phyloP scores from a whole-genome alignment of 2,113 vertebrate genomes.

The Potamarius usumacintae region DNA sequence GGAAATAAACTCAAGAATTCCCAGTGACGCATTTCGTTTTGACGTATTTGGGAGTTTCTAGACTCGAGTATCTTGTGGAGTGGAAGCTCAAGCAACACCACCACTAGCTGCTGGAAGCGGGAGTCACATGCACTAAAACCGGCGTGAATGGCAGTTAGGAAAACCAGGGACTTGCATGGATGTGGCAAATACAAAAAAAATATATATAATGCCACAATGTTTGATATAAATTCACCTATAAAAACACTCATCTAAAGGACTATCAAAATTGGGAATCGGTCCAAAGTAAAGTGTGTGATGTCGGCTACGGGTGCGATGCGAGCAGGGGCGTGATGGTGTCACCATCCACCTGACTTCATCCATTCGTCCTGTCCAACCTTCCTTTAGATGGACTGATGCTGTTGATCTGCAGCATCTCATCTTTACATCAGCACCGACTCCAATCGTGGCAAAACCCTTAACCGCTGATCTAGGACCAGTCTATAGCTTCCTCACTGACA shows the following conservation, averaged over 20 bases:
- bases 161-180: slow-evolving; percentile 39
- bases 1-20: background rate
- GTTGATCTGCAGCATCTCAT: background rate
- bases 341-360: slow-evolving; percentile 1
- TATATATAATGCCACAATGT: slow-evolving; percentile 18
- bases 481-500: background rate
- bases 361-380: background rate
- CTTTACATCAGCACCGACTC: background rate
- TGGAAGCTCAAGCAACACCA: slow-evolving; percentile 3
- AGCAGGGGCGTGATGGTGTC: slow-evolving; percentile 2
- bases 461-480: slow-evolving; percentile 27
- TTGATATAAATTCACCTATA: slow-evolving; percentile 51
- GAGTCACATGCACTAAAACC: slow-evolving; percentile 59
- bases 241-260: slow-evolving; percentile 49
- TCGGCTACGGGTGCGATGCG: slow-evolving; percentile 24
- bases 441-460: slow-evolving; percentile 4
- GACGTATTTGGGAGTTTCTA: background rate
- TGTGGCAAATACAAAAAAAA: slow-evolving; percentile 29
- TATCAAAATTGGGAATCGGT: slow-evolving; percentile 40
- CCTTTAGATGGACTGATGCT: background rate
- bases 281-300: background rate
- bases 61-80: background rate
- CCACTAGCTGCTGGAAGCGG: slow-evolving; percentile 40
- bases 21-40: too few species aligned
- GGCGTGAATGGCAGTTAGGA: slow-evolving; percentile 65